Evolutionary conservation across 2,888 invertebrate genomes (phyloP), one percentile per base, ranked within the genome.

Genomic region (Noctua pronuba): DNA sequence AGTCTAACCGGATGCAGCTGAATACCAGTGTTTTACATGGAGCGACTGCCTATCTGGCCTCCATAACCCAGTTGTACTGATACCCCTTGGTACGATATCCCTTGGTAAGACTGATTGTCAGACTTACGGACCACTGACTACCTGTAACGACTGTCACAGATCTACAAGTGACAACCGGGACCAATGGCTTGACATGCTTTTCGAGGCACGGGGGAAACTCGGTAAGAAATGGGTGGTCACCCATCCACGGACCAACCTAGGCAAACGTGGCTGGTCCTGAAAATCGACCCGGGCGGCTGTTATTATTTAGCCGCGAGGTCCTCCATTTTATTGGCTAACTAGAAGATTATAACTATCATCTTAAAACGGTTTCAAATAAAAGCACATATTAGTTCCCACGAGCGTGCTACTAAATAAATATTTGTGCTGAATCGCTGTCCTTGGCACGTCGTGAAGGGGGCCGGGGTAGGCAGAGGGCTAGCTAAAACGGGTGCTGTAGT

Each of bases 401-500:
- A 89, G 79, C 82, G 70, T 70, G 87, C 83, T 62, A 88, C 88
- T 88, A 85, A 88, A 87, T 89, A 92, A 92, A 91, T 89, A 91
- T 92, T 91, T 87, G 88, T 88, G 83, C 80, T 82, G 83, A 77
- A 77, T 78, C 77, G 74, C 80, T 87, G 90, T 89, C 93, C 93
- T 93, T 93, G 93, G 91, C 90, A 89, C 79, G 79, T 66, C 76
- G 38, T 62, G 73, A 65, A 84, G 55, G 73, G 67, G 81, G 66
- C 65, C 35, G 83, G 80, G 79, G 85, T 86, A 79, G 24, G 75
- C 83, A 86, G 81, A 64, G 73, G 58, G 75, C 49, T 71, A 80
- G 68, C 81, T 86, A 79, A 80, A 86, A 86, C 77, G 77, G 80
- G 77, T 73, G 55, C 73, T 52, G 79, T 62, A 73, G 85, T 73